Evolutionary conservation across 2,888 invertebrate genomes (phyloP).

Genomic region (Barypeithes pellucidus): DNA sequence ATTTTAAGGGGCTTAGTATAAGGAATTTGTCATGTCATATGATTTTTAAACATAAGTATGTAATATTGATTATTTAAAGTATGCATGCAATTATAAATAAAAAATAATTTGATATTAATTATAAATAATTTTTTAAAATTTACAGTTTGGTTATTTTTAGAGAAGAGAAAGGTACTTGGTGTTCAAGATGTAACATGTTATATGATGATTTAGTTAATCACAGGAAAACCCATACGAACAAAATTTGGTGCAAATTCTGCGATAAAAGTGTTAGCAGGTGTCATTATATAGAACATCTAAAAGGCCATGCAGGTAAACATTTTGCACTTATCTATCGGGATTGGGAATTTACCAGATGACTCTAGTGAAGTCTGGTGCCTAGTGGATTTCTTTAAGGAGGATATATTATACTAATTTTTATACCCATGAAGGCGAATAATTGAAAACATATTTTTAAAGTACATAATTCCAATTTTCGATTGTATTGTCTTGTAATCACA

Average conservation of each 20-base stretch:
- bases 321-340: neutral
- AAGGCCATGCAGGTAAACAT: conserved; percentile 55
- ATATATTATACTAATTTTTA: too few relatives aligned
- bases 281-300: conserved; percentile 56
- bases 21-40: conserved; percentile 54
- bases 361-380: too few relatives aligned
- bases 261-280: conserved; percentile 46
- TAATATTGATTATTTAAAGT: neutral
- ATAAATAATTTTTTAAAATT: conserved; percentile 5
- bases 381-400: too few relatives aligned
- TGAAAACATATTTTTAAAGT: too few relatives aligned
- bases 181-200: conserved; percentile 54
- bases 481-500: too few relatives aligned
- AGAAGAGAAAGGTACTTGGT: conserved; percentile 52
- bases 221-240: conserved; percentile 51
- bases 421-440: too few relatives aligned
- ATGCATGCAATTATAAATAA: too few relatives aligned
- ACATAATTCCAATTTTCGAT: too few relatives aligned
- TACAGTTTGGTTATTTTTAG: conserved; percentile 25
- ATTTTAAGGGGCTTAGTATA: conserved; percentile 53
- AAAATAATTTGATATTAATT: conserved; percentile 16
- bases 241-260: conserved; percentile 55
- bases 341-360: neutral
- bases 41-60: conserved; percentile 54
- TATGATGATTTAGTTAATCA: conserved; percentile 54